Conservation (phyloP, 2,888 invertebrate genomes). For the Ormyrus pomaceus region DNA sequence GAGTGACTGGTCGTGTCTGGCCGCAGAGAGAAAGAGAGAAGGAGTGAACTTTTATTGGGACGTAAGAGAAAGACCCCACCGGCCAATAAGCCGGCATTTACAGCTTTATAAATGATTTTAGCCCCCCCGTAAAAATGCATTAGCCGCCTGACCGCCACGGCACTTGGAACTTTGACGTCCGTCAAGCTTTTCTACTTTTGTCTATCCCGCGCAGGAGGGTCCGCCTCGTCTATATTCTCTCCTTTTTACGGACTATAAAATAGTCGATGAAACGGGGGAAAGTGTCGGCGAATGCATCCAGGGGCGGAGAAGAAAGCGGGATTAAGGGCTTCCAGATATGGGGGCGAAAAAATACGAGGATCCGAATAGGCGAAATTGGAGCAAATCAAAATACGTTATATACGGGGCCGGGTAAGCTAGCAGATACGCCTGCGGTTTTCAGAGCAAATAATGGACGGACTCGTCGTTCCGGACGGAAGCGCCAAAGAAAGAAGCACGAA, state of each 20-base stretch:
- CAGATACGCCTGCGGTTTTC: conserved; percentile 29
- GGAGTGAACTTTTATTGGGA: conserved; percentile 74
- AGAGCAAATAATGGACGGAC: conserved; percentile 36
- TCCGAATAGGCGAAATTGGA: conserved; percentile 8
- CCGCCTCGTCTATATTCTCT: not conserved
- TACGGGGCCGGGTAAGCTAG: not conserved
- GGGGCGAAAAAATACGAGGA: conserved; percentile 61
- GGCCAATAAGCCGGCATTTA: conserved; percentile 74
- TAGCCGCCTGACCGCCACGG: conserved; percentile 59
- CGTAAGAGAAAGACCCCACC: conserved; percentile 56
- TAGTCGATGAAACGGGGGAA: conserved; percentile 56
- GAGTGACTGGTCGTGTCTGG: conserved; percentile 74
- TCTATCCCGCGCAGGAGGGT: not conserved
- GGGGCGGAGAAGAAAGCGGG: conserved; percentile 29
- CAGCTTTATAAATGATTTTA: conserved; percentile 76
- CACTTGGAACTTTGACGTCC: conserved; percentile 13
- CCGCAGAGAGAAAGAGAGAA: conserved; percentile 68
- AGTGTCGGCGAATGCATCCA: conserved; percentile 21
- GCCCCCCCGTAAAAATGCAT: conserved; percentile 72
- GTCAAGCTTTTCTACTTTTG: conserved; percentile 39
- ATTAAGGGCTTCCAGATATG: conserved; percentile 15
- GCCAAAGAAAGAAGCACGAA: conserved; percentile 1
- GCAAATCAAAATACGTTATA: conserved; percentile 22
- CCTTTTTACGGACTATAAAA: conserved; percentile 70
- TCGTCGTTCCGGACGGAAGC: conserved; percentile 9